Evolutionary conservation across 1,140 invertebrate genomes (phyloP), one percentile per base, ranked within the genome.

Genomic region (Zaprionus camerounensis): DNA sequence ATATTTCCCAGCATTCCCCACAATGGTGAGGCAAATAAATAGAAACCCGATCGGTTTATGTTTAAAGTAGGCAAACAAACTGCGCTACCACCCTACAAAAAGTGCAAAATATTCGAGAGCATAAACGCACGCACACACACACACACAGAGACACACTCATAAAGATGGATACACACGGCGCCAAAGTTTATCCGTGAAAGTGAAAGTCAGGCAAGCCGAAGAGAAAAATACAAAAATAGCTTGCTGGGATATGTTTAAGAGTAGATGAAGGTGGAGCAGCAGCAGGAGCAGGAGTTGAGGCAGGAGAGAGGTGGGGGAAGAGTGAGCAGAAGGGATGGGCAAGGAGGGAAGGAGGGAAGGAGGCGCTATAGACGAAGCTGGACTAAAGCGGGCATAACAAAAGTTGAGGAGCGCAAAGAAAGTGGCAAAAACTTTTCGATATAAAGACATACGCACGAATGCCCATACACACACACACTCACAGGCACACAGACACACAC

Each of bases 391-490:
- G 71, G 81, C 80, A 87, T 88, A 88, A 87, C 83, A 88, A 87
- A 87, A 87, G 84, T 88, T 87, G 83, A 88, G 84, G 83, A 71
- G 49, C 80, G 63, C 73, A 70, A 83, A 73, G 84, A 87, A 83
- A 87, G 84, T 87, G 83, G 84, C 78, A 88, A 88, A 87, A 87
- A 87, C 51, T 87, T 87, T 87, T 86, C 61, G 80, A 88, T 86
- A 88, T 88, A 86, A 83, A 86, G 83, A 82, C 83, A 83, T 76
- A 86, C 83, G 83, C 83, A 86, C 83, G 83, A 87, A 71, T 87
- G 83, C 80, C 72, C 36, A 41, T 12, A 67, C 51, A 41, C 15
- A 67, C 56, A 24, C 71, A 34, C 17, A 63, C 9, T 44, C 38
- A 70, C 68, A 58, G 46, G 38, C 12, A 44, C 44, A 58, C 22